Evolutionary conservation across 2,797 vertebrate species (phyloP).

Genomic region (Enteromius mattozi): DNA sequence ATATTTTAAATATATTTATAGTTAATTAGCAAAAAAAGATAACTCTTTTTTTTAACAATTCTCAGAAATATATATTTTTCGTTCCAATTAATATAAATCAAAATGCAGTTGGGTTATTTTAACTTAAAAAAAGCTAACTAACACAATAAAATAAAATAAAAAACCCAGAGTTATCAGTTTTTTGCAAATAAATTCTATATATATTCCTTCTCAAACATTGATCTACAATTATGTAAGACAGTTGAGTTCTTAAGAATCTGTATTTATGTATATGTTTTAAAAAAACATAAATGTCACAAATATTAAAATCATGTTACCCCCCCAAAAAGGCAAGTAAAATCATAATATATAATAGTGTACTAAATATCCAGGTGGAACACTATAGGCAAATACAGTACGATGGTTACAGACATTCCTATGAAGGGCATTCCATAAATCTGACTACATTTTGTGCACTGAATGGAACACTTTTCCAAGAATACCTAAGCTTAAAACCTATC

Average conservation of each 20-base stretch:
- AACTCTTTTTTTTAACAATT: too few relatives aligned
- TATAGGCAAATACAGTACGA: neutral
- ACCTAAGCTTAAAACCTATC: neutral
- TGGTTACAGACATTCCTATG: slow-evolving; percentile 4
- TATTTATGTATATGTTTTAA: too few relatives aligned
- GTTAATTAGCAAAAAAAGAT: too few relatives aligned
- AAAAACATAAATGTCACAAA: neutral
- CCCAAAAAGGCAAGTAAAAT: neutral
- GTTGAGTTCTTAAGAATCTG: neutral
- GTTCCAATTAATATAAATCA: too few relatives aligned
- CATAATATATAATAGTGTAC: neutral
- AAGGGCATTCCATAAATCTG: slow-evolving; percentile 32
- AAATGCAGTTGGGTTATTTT: too few relatives aligned
- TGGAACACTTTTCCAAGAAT: slow-evolving; percentile 40
- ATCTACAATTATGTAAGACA: neutral
- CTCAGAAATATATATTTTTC: too few relatives aligned
- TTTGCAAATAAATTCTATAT: too few relatives aligned
- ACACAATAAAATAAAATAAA: too few relatives aligned
- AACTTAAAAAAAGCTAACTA: too few relatives aligned
- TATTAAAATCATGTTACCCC: neutral
- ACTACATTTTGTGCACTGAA: slow-evolving; percentile 21
- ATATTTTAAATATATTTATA: neutral
- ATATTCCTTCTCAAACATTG: neutral
- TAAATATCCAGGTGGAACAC: neutral
- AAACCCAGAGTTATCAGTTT: too few relatives aligned